A percentile compares a stretch with the other conserved stretches of the same genome.
Conservation (phyloP, 1,140 invertebrate genomes). For the Brachionus angularis region DNA sequence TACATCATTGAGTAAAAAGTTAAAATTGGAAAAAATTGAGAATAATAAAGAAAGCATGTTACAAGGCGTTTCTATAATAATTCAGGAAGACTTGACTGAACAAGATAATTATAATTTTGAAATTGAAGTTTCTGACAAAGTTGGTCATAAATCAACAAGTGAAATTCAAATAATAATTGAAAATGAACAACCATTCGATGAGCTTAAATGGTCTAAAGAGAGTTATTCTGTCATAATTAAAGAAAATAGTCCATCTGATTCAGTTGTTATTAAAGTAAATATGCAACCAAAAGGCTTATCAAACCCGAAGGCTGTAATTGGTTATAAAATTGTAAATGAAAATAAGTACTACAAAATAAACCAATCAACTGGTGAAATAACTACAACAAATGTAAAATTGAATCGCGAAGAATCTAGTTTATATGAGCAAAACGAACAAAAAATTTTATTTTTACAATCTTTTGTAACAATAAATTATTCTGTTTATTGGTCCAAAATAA, state of each 20-base stretch:
- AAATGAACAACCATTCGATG: slow-evolving; percentile 16
- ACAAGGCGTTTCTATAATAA: not conserved
- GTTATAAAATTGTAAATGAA: slow-evolving; percentile 1
- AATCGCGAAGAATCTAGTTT: not conserved
- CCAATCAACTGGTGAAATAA: slow-evolving; percentile 15
- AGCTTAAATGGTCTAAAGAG: not conserved
- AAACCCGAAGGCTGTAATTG: not conserved
- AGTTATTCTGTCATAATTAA: not conserved
- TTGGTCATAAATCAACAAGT: not conserved
- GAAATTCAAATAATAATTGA: not conserved
- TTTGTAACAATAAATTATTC: not conserved
- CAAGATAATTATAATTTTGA: not conserved
- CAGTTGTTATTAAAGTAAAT: not conserved
- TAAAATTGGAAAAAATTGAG: not conserved
- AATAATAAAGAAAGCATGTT: not conserved
- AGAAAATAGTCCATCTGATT: not conserved
- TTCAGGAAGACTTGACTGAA: not conserved
- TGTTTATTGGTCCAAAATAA: slow-evolving; percentile 7
- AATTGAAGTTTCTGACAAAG: not conserved
- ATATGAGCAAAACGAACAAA: not conserved
- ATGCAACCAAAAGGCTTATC: not conserved
- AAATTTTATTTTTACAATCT: slow-evolving; percentile 8
- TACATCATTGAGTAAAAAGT: not conserved
- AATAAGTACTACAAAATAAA: slow-evolving; percentile 23
- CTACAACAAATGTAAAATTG: slow-evolving; percentile 13